These are phyloP conservation scores for Agrochola lychnidis DNA, from an alignment of 2,888 invertebrate species.

Conservation along the genomic window DNA sequence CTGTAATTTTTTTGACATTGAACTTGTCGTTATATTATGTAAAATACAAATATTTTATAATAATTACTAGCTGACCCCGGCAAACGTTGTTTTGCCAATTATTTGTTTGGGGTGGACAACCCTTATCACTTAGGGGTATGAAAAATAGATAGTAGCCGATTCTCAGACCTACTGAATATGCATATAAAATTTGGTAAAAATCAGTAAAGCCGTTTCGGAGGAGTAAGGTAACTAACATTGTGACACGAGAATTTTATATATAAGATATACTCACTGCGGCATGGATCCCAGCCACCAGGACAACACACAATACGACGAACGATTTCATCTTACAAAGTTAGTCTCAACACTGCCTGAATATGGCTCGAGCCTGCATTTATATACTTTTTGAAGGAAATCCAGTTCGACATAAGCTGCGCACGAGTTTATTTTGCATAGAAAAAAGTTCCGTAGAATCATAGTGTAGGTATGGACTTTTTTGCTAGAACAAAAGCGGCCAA, in stretches of 20 bases:
- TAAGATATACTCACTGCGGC: slow-evolving; percentile 54
- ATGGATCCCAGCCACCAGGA: slow-evolving; percentile 41
- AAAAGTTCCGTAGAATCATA: slow-evolving; percentile 21
- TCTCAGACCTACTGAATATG: no score
- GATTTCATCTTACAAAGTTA: slow-evolving; percentile 50
- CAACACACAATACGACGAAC: slow-evolving; percentile 37
- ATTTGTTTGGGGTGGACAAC: no score
- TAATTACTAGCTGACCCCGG: no score
- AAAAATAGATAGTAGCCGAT: no score
- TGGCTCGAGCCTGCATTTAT: slow-evolving; percentile 9
- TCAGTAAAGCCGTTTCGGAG: no score
- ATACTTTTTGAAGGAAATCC: slow-evolving; percentile 57
- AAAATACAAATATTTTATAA: slow-evolving; percentile 1
- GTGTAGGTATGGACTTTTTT: slow-evolving; percentile 6
- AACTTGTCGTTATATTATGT: no score
- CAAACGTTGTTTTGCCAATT: no score
- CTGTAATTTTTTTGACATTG: no score
- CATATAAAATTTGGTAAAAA: no score
- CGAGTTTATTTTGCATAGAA: slow-evolving; percentile 24
- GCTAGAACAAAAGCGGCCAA: background rate
- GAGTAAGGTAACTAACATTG: no score
- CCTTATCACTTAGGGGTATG: no score
- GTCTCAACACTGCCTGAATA: slow-evolving; percentile 18
- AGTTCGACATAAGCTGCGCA: slow-evolving; percentile 17
- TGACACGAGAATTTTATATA: no score